These are phyloP conservation scores for Antennarius maculatus DNA, from an alignment of 2,797 vertebrate species.

Conservation along the genomic window DNA sequence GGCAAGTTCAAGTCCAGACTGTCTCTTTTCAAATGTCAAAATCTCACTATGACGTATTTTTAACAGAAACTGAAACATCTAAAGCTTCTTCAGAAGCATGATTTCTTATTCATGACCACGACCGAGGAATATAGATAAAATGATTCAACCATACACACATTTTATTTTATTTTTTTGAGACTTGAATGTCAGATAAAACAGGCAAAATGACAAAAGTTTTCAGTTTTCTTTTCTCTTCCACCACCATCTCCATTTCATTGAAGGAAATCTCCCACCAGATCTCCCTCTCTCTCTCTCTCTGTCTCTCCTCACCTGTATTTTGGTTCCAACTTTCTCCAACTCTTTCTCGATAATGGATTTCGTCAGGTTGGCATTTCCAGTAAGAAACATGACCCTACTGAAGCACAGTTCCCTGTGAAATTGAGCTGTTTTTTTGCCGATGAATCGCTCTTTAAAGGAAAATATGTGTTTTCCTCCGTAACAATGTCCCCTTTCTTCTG, in stretches of 20 bases:
- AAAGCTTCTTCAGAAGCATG: neutral
- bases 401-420: slow-evolving; percentile 24
- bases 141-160: slow-evolving; percentile 29
- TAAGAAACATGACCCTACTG: neutral
- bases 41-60: neutral
- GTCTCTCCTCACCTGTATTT: neutral
- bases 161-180: slow-evolving; percentile 9
- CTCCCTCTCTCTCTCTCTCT: neutral
- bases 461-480: slow-evolving; percentile 17
- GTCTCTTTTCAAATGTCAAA: neutral
- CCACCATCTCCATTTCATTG: slow-evolving; percentile 25
- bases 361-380: slow-evolving; percentile 40
- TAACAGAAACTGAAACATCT: too few relatives aligned
- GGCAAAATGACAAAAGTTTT: slow-evolving; percentile 26
- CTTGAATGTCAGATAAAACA: slow-evolving; percentile 47
- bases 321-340: neutral
- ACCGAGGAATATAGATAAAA: slow-evolving; percentile 10
- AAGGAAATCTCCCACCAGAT: slow-evolving; percentile 23
- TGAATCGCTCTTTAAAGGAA: slow-evolving; percentile 40
- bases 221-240: slow-evolving; percentile 34
- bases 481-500: slow-evolving; percentile 16
- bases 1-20: neutral
- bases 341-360: slow-evolving; percentile 20
- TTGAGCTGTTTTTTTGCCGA: slow-evolving; percentile 11
- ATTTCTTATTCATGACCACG: slow-evolving; percentile 32